Percentiles rank a stretch among this genome's conserved stretches.
Conservation (phyloP, 2,113 vertebrate genomes). For the Hypocryptadius cinnamomeus region DNA sequence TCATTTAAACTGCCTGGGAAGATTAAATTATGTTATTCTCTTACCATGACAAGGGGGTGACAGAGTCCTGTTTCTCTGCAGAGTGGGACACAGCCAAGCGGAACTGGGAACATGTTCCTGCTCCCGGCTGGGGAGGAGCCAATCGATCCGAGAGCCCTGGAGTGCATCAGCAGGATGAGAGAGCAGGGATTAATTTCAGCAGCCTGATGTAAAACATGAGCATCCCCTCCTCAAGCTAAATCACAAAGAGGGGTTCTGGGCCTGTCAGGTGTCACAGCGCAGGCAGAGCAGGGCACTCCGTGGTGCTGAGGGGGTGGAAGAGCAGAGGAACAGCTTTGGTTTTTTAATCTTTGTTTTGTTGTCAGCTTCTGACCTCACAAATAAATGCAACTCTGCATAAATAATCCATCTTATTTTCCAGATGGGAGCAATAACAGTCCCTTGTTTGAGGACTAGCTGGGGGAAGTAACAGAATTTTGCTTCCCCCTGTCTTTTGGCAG, state of each 20-base stretch:
- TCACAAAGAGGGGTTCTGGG: background rate
- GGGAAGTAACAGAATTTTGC: background rate
- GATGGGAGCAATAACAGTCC: background rate
- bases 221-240: background rate
- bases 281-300: background rate
- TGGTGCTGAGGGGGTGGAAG: background rate
- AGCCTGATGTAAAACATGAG: background rate
- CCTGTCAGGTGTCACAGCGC: background rate
- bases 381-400: background rate
- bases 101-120: conserved; percentile 5
- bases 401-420: background rate
- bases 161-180: background rate
- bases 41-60: conserved; percentile 16
- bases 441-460: background rate
- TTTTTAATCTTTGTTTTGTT: background rate
- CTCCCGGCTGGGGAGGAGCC: background rate
- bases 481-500: background rate
- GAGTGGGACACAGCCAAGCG: conserved; percentile 2
- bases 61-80: background rate
- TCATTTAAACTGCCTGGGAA: conserved; percentile 45
- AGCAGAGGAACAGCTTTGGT: background rate
- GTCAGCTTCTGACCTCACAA: background rate
- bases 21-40: conserved; percentile 58
- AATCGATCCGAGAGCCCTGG: background rate
- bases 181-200: conserved; percentile 46